phyloP scores from a whole-genome alignment of 2,797 vertebrate genomes.

The Anguilla megastoma region DNA sequence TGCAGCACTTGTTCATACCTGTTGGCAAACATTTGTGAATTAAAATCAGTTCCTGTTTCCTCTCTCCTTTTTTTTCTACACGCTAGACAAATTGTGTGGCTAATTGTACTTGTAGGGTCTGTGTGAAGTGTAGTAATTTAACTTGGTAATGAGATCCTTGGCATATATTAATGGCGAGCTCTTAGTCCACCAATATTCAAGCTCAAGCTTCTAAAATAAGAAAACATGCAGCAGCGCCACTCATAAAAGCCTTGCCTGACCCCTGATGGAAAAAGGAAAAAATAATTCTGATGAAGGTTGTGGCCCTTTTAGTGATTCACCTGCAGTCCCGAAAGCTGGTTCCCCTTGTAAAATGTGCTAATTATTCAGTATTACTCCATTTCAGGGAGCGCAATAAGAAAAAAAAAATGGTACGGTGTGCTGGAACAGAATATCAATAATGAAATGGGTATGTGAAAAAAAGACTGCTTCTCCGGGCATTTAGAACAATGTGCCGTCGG shows the following conservation, averaged over 20 bases:
- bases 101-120: constrained; percentile 20
- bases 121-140: constrained; percentile 36
- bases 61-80: constrained; percentile 14
- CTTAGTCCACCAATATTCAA: not conserved
- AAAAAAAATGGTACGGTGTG: no score
- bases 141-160: constrained; percentile 42
- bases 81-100: constrained; percentile 7
- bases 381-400: not conserved
- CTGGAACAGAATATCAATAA: not conserved
- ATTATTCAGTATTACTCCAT: constrained; percentile 14
- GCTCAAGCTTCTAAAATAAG: not conserved
- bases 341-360: not conserved
- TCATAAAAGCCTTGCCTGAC: not conserved
- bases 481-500: not conserved
- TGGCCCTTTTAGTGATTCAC: not conserved
- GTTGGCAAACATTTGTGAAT: constrained; percentile 17
- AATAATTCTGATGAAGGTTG: not conserved
- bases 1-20: not conserved
- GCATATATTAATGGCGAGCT: constrained; percentile 19
- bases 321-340: not conserved
- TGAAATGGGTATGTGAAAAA: not conserved
- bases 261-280: not conserved
- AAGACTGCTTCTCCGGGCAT: not conserved
- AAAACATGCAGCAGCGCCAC: not conserved
- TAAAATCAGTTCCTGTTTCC: constrained; percentile 19